A percentile compares a stretch with the other conserved stretches of the same genome.
Conservation (phyloP, 30 jellyfish, hydroid and myxozoan species). For the Nemopilema nomurai region DNA sequence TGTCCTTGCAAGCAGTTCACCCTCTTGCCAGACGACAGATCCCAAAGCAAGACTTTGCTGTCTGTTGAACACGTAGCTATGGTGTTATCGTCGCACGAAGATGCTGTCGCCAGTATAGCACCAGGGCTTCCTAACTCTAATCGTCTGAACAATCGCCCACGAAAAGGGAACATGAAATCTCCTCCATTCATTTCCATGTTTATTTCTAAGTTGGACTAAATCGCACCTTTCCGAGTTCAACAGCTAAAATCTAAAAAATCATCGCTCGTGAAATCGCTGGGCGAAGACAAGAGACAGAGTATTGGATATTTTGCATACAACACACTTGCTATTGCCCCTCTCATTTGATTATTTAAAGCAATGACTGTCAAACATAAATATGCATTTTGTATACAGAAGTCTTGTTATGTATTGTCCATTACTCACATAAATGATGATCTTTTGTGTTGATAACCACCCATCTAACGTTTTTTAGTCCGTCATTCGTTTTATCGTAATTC, state of each 20-base stretch:
- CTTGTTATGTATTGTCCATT: not conserved
- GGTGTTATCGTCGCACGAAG: slow-evolving; percentile 63
- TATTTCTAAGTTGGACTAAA: not conserved
- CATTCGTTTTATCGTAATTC: not conserved
- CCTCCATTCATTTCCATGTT: slow-evolving; percentile 68
- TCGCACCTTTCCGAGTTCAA: not conserved
- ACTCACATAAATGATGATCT: not conserved
- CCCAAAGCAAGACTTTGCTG: slow-evolving; percentile 80
- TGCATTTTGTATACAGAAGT: too few species aligned
- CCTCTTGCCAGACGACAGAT: slow-evolving; percentile 64
- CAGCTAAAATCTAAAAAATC: not conserved
- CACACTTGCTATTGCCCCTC: too few species aligned
- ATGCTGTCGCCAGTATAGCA: slow-evolving; percentile 63
- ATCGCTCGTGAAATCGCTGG: not conserved
- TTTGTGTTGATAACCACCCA: not conserved
- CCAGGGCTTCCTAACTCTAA: slow-evolving; percentile 82
- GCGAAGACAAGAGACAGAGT: not conserved
- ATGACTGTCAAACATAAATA: too few species aligned
- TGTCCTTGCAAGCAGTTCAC: slow-evolving; percentile 76
- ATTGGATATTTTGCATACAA: not conserved
- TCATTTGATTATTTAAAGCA: too few species aligned
- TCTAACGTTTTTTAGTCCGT: too few species aligned
- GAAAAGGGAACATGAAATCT: slow-evolving; percentile 70
- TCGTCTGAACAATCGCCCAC: slow-evolving; percentile 67
- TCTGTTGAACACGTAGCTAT: slow-evolving; percentile 87